A percentile compares a stretch with the other conserved stretches of the same genome.
Evolutionary conservation across 2,113 vertebrate species (phyloP).

Genomic region (Saiga tatarica): DNA sequence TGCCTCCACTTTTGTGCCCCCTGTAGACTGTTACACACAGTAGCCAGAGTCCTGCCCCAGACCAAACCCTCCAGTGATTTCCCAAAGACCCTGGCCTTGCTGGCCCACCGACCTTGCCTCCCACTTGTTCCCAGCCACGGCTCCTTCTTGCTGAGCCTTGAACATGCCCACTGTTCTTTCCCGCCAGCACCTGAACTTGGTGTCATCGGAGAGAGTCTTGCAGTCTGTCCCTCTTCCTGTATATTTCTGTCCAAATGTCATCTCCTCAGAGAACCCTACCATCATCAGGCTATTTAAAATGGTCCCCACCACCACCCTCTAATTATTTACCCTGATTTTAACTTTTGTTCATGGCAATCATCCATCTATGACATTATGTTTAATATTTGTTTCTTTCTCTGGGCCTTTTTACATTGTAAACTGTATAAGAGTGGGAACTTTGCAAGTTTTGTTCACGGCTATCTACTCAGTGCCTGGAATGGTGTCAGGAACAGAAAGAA

Average conservation of each 20-base stretch:
- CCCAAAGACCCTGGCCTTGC: background rate
- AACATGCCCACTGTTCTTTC: background rate
- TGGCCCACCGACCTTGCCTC: rapidly evolving
- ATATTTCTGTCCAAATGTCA: background rate
- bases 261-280: background rate
- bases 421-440: background rate
- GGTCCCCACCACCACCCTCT: background rate
- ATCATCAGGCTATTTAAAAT: background rate
- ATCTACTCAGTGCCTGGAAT: background rate
- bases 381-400: background rate
- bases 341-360: background rate
- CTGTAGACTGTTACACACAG: background rate
- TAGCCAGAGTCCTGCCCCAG: background rate
- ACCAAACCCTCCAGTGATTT: background rate
- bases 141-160: background rate
- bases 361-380: background rate
- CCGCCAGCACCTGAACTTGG: background rate
- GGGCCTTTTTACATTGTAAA: background rate
- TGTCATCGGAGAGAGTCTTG: background rate
- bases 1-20: background rate
- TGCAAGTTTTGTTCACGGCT: background rate
- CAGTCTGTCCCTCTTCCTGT: background rate
- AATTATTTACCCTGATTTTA: background rate
- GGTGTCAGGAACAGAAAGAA: background rate
- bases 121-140: background rate